Evolutionary conservation across 2,797 vertebrate species (phyloP).

Genomic region (Artibeus jamaicensis): DNA sequence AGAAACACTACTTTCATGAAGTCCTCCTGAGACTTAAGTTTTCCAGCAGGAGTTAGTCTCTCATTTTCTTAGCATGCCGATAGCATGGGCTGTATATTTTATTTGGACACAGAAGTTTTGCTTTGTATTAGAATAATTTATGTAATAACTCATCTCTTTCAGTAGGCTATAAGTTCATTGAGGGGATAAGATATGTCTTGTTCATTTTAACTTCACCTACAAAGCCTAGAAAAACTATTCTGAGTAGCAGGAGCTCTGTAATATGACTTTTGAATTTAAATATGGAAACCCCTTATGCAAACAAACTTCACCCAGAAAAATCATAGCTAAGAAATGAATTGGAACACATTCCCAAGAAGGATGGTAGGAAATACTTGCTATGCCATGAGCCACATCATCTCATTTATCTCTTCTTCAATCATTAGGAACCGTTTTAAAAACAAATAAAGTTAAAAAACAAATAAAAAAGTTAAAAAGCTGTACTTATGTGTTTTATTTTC

Average conservation of each 20-base stretch:
- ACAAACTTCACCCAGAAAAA: slow-evolving; percentile 43
- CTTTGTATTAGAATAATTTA: not conserved
- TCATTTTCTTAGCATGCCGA: not conserved
- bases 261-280: slow-evolving; percentile 45
- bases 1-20: slow-evolving; percentile 5
- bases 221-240: slow-evolving; percentile 28
- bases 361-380: not conserved
- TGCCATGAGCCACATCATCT: not conserved
- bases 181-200: not conserved
- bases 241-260: slow-evolving; percentile 27
- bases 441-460: not conserved
- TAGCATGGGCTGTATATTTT: not conserved
- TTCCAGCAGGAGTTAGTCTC: not conserved
- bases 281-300: slow-evolving; percentile 3
- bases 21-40: not conserved
- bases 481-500: slow-evolving; percentile 29
- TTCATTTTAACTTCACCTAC: slow-evolving; percentile 30
- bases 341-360: not conserved
- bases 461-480: not conserved
- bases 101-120: not conserved
- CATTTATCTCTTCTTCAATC: not conserved
- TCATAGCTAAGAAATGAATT: slow-evolving; percentile 38
- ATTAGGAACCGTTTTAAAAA: slow-evolving; percentile 8
- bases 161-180: not conserved
- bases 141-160: not conserved